These are phyloP conservation scores for Idris sp. DNA, from an alignment of 1,140 invertebrate species.

Conservation along the genomic window DNA sequence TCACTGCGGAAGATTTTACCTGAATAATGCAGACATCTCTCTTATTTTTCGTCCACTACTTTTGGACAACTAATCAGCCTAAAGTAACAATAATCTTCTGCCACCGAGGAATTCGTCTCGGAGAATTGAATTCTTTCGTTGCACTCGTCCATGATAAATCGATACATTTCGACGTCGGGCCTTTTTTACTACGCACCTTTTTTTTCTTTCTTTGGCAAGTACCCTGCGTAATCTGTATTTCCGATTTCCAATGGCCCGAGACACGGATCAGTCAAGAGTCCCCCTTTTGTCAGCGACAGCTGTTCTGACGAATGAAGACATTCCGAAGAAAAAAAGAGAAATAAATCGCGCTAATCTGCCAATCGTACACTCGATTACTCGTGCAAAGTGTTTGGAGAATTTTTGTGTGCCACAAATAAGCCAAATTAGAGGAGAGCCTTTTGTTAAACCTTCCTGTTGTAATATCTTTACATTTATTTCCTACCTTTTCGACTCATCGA, in stretches of 20 bases:
- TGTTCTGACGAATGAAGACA: constrained; percentile 62
- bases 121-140: constrained; percentile 30
- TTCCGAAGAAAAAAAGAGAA: constrained; percentile 25
- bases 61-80: constrained; percentile 13
- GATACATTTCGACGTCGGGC: constrained; percentile 13
- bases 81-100: constrained; percentile 12
- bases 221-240: constrained; percentile 41
- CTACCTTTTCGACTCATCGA: too few relatives aligned
- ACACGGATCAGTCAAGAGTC: constrained; percentile 20
- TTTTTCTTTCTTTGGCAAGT: constrained; percentile 8
- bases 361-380: constrained; percentile 59
- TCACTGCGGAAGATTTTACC: too few relatives aligned
- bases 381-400: constrained; percentile 11
- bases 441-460: too few relatives aligned
- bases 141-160: constrained; percentile 49
- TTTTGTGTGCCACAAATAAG: too few relatives aligned
- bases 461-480: too few relatives aligned
- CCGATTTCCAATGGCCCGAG: constrained; percentile 29
- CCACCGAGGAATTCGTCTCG: constrained; percentile 18
- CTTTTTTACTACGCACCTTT: constrained; percentile 31
- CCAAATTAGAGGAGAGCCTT: too few relatives aligned
- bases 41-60: neutral
- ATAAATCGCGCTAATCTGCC: constrained; percentile 58
- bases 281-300: constrained; percentile 61
- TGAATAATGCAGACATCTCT: too few relatives aligned